These are phyloP conservation scores for Nasonovia ribisnigri DNA, from an alignment of 2,888 invertebrate genomes.

Conservation along the genomic window DNA sequence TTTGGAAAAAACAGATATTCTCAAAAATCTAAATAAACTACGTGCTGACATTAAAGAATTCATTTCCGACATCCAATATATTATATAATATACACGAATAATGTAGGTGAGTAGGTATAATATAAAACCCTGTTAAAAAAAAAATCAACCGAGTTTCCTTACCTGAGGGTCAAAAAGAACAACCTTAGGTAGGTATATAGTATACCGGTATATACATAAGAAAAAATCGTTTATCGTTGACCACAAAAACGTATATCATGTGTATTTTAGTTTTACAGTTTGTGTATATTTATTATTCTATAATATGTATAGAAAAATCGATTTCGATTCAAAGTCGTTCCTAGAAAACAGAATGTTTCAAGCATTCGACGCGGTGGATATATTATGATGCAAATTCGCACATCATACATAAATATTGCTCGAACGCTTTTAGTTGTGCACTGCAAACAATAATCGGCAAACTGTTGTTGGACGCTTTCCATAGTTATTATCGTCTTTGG, in stretches of 20 bases:
- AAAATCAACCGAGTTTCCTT: neutral
- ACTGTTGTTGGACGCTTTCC: neutral
- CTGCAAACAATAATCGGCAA: neutral
- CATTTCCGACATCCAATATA: neutral
- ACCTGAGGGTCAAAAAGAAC: neutral
- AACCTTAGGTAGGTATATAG: neutral
- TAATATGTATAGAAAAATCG: neutral
- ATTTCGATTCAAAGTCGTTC: neutral
- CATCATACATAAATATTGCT: neutral
- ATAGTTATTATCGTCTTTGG: neutral
- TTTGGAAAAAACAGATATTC: conserved; percentile 13
- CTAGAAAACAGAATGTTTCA: neutral
- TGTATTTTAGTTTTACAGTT: neutral
- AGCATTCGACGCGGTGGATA: neutral
- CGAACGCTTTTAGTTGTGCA: neutral
- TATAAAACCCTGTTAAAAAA: neutral
- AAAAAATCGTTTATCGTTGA: no score
- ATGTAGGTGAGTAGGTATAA: neutral
- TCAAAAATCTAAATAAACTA: conserved; percentile 12
- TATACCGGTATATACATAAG: no score
- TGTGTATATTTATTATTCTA: neutral
- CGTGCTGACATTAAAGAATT: conserved; percentile 27
- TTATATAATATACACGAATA: neutral
- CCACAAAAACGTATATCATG: neutral
- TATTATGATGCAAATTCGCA: neutral